Percentiles rank a stretch among this genome's conserved stretches.
phyloP scores from a whole-genome alignment of 2,888 invertebrate species.

The Neoascia interrupta region DNA sequence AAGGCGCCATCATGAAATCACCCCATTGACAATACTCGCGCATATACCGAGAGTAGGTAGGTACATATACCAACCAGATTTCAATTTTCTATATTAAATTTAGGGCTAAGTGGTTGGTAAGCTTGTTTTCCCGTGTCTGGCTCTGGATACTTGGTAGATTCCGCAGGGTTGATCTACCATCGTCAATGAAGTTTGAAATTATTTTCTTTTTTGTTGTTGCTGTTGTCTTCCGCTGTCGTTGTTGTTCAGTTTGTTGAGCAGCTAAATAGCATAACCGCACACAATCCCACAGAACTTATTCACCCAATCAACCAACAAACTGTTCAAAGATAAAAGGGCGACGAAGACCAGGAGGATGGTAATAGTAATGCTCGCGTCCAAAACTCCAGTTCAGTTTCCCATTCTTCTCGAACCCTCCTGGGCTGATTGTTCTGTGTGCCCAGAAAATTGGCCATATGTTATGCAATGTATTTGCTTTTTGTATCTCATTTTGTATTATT shows the following conservation, averaged over 20 bases:
- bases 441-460: slow-evolving; percentile 69
- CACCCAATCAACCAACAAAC: slow-evolving; percentile 59
- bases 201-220: slow-evolving; percentile 32
- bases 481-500: slow-evolving; percentile 61
- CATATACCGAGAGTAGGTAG: too few relatives aligned
- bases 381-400: slow-evolving; percentile 1
- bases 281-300: slow-evolving; percentile 55
- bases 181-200: slow-evolving; percentile 54
- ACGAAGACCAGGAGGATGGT: slow-evolving; percentile 1
- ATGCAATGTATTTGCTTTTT: slow-evolving; percentile 63
- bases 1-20: background rate
- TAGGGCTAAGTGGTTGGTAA: background rate
- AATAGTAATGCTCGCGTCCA: slow-evolving; percentile 14
- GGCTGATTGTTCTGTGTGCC: slow-evolving; percentile 27
- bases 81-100: slow-evolving; percentile 33
- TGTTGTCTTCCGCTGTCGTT: background rate
- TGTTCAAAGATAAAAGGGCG: slow-evolving; percentile 30
- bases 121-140: background rate
- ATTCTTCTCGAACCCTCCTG: slow-evolving; percentile 20
- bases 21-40: background rate
- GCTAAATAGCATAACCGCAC: slow-evolving; percentile 65
- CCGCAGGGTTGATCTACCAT: slow-evolving; percentile 29
- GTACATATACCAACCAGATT: background rate
- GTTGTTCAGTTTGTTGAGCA: slow-evolving; percentile 50
- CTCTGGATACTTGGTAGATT: background rate